Percentiles rank a stretch among this genome's conserved stretches.
phyloP scores from a whole-genome alignment of 2,888 invertebrate species.

The Dermolepida albohirtum region DNA sequence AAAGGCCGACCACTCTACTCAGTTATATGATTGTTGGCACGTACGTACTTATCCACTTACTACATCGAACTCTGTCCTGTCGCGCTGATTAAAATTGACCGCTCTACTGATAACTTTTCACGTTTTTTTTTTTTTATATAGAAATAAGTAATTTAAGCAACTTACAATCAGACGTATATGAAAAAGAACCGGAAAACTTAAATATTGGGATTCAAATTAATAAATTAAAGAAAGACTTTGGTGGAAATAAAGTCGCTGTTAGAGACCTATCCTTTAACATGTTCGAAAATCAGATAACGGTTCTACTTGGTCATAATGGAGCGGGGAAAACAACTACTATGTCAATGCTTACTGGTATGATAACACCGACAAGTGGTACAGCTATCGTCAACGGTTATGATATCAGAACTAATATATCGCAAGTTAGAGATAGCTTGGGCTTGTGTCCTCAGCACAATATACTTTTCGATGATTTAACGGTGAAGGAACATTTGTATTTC shows the following conservation, averaged over 20 bases:
- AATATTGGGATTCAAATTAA: constrained; percentile 69
- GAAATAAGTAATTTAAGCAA: not conserved
- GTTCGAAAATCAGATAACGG: constrained; percentile 91
- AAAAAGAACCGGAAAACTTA: constrained; percentile 67
- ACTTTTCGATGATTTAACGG: constrained; percentile 84
- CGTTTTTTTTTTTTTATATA: not conserved
- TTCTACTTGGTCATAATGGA: constrained; percentile 83
- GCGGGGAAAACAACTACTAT: constrained; percentile 91
- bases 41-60: no score
- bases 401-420: constrained; percentile 72
- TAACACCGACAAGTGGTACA: constrained; percentile 75
- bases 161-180: constrained; percentile 61
- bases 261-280: constrained; percentile 80
- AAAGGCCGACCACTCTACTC: no score
- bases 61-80: no score
- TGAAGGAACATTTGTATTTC: constrained; percentile 85
- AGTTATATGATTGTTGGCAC: no score
- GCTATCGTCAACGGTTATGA: constrained; percentile 82
- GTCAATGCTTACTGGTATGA: constrained; percentile 89
- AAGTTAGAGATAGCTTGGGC: constrained; percentile 79
- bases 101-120: no score
- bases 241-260: constrained; percentile 71
- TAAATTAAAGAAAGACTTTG: constrained; percentile 73
- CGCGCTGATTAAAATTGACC: no score
- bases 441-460: constrained; percentile 90